Percentiles rank a stretch among this genome's conserved stretches.
Conservation (phyloP, 2,888 invertebrate genomes). For the Caenorhabditis uteleia region DNA sequence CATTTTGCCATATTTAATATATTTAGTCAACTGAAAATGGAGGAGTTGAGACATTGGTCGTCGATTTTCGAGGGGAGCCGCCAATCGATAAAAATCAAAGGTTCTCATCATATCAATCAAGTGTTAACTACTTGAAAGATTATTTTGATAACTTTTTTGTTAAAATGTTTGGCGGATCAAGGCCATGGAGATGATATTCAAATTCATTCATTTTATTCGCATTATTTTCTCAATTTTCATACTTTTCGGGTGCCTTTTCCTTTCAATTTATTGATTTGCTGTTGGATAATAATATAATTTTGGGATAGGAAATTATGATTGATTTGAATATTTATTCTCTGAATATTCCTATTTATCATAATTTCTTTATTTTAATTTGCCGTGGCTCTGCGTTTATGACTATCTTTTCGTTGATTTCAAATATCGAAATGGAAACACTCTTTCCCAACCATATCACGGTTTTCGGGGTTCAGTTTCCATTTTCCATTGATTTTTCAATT, state of each 20-base stretch:
- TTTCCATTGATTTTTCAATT: slow-evolving; percentile 8
- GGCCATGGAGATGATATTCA: slow-evolving; percentile 24
- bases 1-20: too few relatives aligned
- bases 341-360: too few relatives aligned
- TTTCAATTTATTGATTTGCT: not conserved
- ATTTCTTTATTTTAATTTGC: too few relatives aligned
- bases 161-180: slow-evolving; percentile 35
- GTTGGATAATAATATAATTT: not conserved
- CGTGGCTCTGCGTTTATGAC: too few relatives aligned
- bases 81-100: slow-evolving; percentile 2
- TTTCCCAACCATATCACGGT: too few relatives aligned
- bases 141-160: slow-evolving; percentile 37
- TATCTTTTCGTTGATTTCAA: too few relatives aligned
- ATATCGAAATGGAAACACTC: too few relatives aligned
- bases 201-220: too few relatives aligned
- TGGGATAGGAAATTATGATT: not conserved
- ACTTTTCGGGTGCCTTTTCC: not conserved
- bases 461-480: slow-evolving; percentile 17
- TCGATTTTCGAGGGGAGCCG: slow-evolving; percentile 16
- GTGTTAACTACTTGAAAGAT: slow-evolving; percentile 15
- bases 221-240: not conserved
- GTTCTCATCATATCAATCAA: slow-evolving; percentile 18
- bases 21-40: slow-evolving; percentile 36
- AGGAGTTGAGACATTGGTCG: slow-evolving; percentile 27
- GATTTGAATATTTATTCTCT: slow-evolving; percentile 19